Percentiles rank a stretch among this genome's conserved stretches.
Evolutionary conservation across 2,113 vertebrate species (phyloP).

Genomic region (Muntiacus muntjak): DNA sequence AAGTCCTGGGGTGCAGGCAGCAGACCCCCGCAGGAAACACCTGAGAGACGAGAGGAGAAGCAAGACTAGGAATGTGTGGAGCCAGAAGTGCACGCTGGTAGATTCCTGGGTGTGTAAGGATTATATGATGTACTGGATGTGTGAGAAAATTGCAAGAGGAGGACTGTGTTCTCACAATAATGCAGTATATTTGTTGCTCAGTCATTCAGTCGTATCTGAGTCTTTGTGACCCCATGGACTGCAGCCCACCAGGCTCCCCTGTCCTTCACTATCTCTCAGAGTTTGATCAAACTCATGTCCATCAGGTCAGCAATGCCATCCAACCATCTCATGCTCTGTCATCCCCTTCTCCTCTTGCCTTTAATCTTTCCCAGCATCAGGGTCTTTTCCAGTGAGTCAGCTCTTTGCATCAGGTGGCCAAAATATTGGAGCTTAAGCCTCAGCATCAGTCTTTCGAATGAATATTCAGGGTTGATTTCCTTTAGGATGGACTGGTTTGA

Average conservation of each 20-base stretch:
- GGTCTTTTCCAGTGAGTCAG: background rate
- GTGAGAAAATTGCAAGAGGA: background rate
- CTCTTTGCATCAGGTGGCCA: background rate
- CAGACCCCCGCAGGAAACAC: rapidly evolving
- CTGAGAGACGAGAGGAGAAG: background rate
- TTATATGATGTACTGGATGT: background rate
- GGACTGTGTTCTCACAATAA: background rate
- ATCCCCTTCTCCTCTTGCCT: background rate
- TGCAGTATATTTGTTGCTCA: background rate
- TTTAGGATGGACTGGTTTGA: background rate
- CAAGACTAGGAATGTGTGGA: background rate
- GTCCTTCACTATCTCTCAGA: background rate
- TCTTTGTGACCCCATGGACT: background rate
- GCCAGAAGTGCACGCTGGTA: background rate
- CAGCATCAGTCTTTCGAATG: background rate
- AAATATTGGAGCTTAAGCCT: background rate
- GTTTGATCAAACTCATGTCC: background rate
- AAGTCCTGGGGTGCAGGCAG: rapidly evolving
- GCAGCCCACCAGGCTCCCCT: background rate
- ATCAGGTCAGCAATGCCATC: background rate
- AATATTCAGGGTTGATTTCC: background rate
- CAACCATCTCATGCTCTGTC: no score
- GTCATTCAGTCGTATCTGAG: background rate
- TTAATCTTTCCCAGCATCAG: background rate
- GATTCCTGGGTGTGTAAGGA: background rate